These are phyloP conservation scores for Ascaphus truei DNA, from an alignment of 2,113 vertebrate species.

Conservation along the genomic window DNA sequence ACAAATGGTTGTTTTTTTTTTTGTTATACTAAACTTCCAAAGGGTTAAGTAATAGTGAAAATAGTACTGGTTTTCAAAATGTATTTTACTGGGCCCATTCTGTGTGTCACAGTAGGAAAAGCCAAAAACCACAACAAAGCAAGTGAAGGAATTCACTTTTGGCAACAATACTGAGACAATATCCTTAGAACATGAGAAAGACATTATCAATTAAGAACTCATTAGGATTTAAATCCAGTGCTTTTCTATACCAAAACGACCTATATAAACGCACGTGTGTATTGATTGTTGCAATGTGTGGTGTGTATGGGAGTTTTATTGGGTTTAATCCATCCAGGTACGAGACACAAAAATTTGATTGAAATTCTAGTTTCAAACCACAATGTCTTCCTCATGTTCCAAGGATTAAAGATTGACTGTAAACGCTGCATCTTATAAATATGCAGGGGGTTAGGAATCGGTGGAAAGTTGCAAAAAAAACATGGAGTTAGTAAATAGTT, in stretches of 20 bases:
- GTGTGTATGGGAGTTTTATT: background rate
- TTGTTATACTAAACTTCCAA: no score
- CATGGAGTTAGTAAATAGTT: no score
- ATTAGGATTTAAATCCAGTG: background rate
- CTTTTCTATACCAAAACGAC: no score
- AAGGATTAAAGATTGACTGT: background rate
- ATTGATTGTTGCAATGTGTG: no score
- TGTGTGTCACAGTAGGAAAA: background rate
- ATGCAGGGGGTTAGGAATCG: no score
- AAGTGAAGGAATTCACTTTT: background rate
- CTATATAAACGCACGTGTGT: no score
- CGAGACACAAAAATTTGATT: background rate
- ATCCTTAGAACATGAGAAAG: background rate
- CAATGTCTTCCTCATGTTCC: background rate
- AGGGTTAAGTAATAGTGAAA: no score
- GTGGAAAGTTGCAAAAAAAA: no score
- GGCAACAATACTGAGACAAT: background rate
- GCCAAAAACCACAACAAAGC: conserved; percentile 4
- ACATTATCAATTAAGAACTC: conserved; percentile 10
- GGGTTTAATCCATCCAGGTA: background rate
- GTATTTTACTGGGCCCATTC: background rate
- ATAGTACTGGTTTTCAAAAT: no score
- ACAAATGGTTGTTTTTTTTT: no score
- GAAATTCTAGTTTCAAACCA: no score
- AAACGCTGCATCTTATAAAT: no score